Evolutionary conservation across 2,113 vertebrate genomes (phyloP).

Genomic region (Lanius ludovicianus): DNA sequence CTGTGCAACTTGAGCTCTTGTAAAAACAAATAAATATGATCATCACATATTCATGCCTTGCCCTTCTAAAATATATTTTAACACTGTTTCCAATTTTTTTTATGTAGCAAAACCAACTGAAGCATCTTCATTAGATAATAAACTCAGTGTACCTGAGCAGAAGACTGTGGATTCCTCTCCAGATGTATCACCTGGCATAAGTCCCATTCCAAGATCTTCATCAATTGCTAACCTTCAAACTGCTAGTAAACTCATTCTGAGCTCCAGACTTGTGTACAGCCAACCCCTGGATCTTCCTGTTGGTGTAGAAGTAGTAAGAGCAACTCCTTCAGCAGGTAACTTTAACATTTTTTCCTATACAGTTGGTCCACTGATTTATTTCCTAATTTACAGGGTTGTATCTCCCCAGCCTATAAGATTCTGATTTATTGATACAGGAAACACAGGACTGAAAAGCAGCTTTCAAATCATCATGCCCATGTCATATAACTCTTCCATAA

Average conservation of each 20-base stretch:
- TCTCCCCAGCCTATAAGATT: neutral
- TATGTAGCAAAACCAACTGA: conserved; percentile 71
- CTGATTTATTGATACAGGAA: neutral
- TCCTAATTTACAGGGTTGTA: neutral
- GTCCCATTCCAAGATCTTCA: conserved; percentile 88
- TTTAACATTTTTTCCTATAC: neutral
- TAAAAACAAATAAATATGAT: neutral
- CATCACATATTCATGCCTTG: neutral
- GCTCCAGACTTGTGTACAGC: conserved; percentile 92
- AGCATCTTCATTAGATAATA: conserved; percentile 76
- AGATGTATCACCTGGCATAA: conserved; percentile 80
- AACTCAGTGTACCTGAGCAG: conserved; percentile 82
- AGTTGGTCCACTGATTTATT: neutral
- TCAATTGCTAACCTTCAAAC: conserved; percentile 97
- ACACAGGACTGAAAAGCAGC: neutral
- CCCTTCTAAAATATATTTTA: neutral
- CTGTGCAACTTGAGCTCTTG: neutral
- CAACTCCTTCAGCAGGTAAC: conserved; percentile 95
- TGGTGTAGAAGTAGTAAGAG: conserved; percentile 92
- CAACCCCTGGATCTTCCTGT: conserved; percentile 87
- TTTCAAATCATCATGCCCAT: neutral
- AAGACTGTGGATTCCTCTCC: conserved; percentile 84
- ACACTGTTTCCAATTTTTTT: neutral
- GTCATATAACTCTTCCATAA: neutral
- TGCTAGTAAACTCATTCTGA: conserved; percentile 96